phyloP scores from a whole-genome alignment of 2,113 vertebrate genomes.

The Pedetes capensis region DNA sequence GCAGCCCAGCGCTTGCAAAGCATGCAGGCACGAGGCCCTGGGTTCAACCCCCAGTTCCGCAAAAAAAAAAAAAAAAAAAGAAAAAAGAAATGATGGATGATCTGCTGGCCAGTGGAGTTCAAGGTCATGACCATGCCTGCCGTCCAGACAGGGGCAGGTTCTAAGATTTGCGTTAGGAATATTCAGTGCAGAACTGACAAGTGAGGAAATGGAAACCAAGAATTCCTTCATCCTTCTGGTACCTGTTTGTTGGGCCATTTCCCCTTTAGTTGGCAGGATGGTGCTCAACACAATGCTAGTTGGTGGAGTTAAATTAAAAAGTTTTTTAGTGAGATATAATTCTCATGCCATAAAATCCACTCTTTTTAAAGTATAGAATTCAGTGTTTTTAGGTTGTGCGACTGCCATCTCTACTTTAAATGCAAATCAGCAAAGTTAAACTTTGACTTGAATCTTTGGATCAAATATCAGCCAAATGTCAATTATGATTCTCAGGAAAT shows the following conservation, averaged over 20 bases:
- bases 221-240: constrained; percentile 1
- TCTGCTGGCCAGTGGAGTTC: background rate
- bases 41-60: too few relatives aligned
- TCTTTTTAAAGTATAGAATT: background rate
- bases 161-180: constrained; percentile 17
- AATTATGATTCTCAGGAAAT: constrained; percentile 25
- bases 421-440: background rate
- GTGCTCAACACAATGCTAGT: background rate
- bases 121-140: background rate
- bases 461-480: constrained; percentile 18
- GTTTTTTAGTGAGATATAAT: background rate
- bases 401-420: background rate
- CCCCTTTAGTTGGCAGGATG: background rate
- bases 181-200: constrained; percentile 23
- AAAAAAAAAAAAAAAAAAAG: too few relatives aligned
- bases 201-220: constrained; percentile 29
- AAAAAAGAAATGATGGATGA: constrained; percentile 28
- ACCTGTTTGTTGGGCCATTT: background rate
- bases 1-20: too few relatives aligned
- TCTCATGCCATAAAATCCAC: background rate
- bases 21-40: too few relatives aligned
- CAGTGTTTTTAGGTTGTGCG: background rate
- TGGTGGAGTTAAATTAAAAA: constrained; percentile 11
- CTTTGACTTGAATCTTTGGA: constrained; percentile 51
- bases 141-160: background rate